Percentiles rank a stretch among this genome's conserved stretches.
phyloP scores from a whole-genome alignment of 2,888 invertebrate species.

The Noctua pronuba region DNA sequence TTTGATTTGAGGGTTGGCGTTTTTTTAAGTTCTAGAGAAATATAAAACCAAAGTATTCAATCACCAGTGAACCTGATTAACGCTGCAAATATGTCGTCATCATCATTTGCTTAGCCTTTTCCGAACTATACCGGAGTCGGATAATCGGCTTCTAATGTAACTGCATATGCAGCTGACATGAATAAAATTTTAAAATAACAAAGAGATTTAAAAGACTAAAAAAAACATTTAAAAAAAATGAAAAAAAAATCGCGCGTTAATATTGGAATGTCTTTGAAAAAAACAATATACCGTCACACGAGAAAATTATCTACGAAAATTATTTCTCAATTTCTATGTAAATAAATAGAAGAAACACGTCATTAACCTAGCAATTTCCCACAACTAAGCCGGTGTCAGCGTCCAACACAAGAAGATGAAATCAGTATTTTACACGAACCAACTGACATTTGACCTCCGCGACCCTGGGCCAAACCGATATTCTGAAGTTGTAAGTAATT shows the following conservation, averaged over 20 bases:
- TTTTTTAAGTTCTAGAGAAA: neutral
- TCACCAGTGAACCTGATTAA: neutral
- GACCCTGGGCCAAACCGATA: neutral
- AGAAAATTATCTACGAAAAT: neutral
- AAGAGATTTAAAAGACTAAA: too few species aligned
- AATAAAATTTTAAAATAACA: too few species aligned
- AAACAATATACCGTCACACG: neutral
- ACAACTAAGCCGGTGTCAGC: neutral
- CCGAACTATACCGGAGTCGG: neutral
- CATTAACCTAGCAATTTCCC: neutral
- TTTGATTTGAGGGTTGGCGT: neutral
- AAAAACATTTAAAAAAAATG: too few species aligned
- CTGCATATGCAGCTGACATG: neutral
- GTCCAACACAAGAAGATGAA: conserved; percentile 3
- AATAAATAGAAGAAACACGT: neutral
- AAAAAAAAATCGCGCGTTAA: too few species aligned
- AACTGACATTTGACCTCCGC: conserved; percentile 1
- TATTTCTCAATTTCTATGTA: neutral
- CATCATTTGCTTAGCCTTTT: neutral
- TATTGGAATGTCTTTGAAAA: too few species aligned
- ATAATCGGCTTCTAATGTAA: neutral
- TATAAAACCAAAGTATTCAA: too few species aligned
- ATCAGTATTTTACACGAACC: conserved; percentile 36
- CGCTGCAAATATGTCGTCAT: neutral
- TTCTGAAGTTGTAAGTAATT: conserved; percentile 27